Evolutionary conservation across 2,797 vertebrate species (phyloP).

Genomic region (Nyctibius grandis): DNA sequence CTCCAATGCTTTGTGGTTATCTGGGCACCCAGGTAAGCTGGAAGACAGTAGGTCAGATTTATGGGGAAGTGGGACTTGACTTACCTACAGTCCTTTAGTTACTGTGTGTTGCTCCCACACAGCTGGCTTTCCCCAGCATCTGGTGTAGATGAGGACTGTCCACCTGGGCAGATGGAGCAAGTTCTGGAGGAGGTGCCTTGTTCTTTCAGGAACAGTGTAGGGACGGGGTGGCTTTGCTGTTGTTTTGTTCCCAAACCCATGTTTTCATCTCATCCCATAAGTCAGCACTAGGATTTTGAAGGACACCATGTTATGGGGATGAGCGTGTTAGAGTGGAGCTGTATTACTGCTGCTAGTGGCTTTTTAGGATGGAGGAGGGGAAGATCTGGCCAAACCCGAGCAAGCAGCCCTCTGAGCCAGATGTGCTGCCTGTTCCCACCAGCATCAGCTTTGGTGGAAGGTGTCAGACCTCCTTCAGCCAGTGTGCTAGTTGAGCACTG

Average conservation of each 20-base stretch:
- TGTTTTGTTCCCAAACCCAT: not conserved
- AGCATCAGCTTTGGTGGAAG: not conserved
- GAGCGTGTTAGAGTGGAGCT: not conserved
- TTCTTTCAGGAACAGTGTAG: not conserved
- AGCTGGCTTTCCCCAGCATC: not conserved
- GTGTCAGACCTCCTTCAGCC: not conserved
- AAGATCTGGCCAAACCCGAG: not conserved
- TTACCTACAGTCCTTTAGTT: not conserved
- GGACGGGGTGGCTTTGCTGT: not conserved
- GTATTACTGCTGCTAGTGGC: not conserved
- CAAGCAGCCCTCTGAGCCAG: not conserved
- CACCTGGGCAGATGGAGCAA: not conserved
- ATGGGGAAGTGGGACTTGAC: not conserved
- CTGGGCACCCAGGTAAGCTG: not conserved
- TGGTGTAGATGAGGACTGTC: not conserved
- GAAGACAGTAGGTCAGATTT: not conserved
- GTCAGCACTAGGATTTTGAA: not conserved
- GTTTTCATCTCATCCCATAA: not conserved
- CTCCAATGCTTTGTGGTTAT: not conserved
- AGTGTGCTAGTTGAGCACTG: not conserved
- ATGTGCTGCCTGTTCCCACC: not conserved
- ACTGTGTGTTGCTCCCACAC: not conserved
- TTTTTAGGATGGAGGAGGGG: not conserved
- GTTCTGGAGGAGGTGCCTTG: not conserved
- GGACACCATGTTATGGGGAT: fast-evolving